phyloP scores from a whole-genome alignment of 2,113 vertebrate species.

The Neolamprologus sp. region DNA sequence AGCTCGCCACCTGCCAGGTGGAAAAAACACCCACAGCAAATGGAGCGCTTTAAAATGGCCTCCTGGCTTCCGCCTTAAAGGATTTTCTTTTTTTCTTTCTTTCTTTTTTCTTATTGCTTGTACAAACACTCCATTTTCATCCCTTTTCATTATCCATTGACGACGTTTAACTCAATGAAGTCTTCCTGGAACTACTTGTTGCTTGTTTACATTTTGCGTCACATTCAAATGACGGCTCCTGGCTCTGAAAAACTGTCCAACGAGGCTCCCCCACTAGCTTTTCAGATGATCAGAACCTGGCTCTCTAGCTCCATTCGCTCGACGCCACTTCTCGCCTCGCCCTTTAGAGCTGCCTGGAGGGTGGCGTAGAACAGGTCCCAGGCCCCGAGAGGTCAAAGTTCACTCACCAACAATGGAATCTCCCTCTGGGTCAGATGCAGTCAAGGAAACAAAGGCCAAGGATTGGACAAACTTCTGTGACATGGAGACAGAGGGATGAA shows the following conservation, averaged over 20 bases:
- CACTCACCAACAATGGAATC: slow-evolving; percentile 38
- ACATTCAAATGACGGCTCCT: slow-evolving; percentile 30
- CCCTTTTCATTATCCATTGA: background rate
- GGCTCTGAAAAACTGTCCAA: background rate
- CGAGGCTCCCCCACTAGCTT: background rate
- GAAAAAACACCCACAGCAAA: slow-evolving; percentile 50
- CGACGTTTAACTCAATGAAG: background rate
- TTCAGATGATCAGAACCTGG: background rate
- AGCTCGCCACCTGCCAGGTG: slow-evolving; percentile 64
- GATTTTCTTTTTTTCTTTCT: background rate
- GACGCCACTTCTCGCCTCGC: background rate
- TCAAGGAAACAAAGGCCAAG: slow-evolving; percentile 53
- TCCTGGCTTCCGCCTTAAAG: slow-evolving; percentile 20
- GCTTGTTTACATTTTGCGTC: slow-evolving; percentile 30
- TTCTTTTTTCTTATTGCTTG: background rate
- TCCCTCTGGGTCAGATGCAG: slow-evolving; percentile 55
- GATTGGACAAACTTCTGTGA: slow-evolving; percentile 38
- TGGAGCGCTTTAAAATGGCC: slow-evolving; percentile 23
- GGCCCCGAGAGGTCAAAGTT: slow-evolving; percentile 60
- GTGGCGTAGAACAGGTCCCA: slow-evolving; percentile 53
- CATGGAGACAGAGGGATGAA: slow-evolving; percentile 15
- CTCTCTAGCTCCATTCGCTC: background rate
- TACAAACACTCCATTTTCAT: slow-evolving; percentile 24
- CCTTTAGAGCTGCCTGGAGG: slow-evolving; percentile 31
- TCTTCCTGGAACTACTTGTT: background rate